phyloP scores from a whole-genome alignment of 2,888 invertebrate species.

The Fragum fragum region DNA sequence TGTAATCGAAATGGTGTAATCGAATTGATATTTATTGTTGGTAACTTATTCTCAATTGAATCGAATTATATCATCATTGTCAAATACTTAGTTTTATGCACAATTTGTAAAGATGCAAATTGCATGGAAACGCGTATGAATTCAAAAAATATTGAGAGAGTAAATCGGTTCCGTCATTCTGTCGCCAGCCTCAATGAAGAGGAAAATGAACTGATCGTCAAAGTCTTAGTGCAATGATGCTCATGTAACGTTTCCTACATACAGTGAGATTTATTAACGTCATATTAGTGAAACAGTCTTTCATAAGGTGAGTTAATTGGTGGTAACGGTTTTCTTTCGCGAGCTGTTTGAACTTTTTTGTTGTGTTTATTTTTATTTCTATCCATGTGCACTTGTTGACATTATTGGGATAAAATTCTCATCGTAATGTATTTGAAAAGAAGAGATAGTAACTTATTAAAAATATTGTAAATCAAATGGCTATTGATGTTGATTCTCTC shows the following conservation, averaged over 20 bases:
- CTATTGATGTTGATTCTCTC: too few relatives aligned
- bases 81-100: too few relatives aligned
- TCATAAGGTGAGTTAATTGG: neutral
- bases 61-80: too few relatives aligned
- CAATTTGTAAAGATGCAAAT: too few relatives aligned
- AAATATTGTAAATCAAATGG: too few relatives aligned
- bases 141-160: constrained; percentile 33
- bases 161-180: constrained; percentile 82
- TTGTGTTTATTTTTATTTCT: constrained; percentile 21
- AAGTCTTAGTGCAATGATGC: constrained; percentile 35
- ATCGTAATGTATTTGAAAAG: too few relatives aligned
- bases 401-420: neutral
- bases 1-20: too few relatives aligned
- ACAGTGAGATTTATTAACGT: too few relatives aligned
- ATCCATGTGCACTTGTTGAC: constrained; percentile 36
- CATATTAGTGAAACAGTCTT: neutral
- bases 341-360: neutral
- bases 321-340: neutral
- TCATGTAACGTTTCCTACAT: neutral
- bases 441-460: too few relatives aligned
- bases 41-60: too few relatives aligned
- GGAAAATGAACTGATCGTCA: constrained; percentile 47
- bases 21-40: too few relatives aligned
- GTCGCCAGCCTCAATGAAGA: constrained; percentile 83
- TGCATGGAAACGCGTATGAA: constrained; percentile 10